A percentile compares a stretch with the other conserved stretches of the same genome.
Conservation (phyloP, 2,113 vertebrate species). For the Pluvialis apricaria region DNA sequence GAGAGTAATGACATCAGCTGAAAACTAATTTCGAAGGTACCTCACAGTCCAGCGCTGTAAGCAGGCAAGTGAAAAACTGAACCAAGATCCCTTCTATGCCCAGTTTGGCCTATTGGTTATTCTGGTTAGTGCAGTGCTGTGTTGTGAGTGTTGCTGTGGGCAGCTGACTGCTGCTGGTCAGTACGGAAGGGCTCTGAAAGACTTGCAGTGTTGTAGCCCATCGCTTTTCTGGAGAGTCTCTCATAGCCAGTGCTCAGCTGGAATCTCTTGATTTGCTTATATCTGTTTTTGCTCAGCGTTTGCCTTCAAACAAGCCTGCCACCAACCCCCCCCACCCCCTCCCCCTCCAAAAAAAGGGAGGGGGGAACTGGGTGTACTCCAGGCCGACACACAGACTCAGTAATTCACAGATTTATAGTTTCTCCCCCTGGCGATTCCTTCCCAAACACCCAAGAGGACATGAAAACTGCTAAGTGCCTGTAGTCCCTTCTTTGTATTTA, state of each 20-base stretch:
- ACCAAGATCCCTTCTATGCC: background rate
- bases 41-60: background rate
- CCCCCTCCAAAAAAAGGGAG: too few relatives aligned
- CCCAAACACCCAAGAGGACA: background rate
- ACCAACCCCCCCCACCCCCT: too few relatives aligned
- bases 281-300: background rate
- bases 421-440: background rate
- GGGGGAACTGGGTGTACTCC: background rate
- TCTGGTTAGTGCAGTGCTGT: background rate
- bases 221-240: background rate
- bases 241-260: background rate
- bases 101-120: background rate
- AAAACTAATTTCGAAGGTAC: background rate
- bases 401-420: background rate
- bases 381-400: background rate
- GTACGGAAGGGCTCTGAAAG: background rate
- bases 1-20: background rate
- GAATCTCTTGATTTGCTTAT: background rate
- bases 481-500: background rate
- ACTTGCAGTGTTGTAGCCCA: background rate
- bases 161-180: background rate
- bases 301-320: background rate
- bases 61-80: background rate
- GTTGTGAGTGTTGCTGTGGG: background rate
- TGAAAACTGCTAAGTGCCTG: background rate